Conservation (phyloP, 1,140 invertebrate species). For the Mercenaria mercenaria region DNA sequence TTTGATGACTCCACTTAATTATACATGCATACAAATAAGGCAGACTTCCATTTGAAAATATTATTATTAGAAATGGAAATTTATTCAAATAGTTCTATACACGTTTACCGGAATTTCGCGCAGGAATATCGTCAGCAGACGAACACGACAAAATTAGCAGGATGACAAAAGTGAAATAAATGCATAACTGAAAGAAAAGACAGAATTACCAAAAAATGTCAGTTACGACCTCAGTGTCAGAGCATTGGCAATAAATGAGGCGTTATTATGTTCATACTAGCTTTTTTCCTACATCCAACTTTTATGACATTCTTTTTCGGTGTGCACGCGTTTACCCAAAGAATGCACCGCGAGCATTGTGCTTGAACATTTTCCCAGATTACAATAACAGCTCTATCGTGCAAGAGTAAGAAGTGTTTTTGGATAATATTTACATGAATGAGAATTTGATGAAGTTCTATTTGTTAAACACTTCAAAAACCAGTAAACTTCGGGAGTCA, state of each 20-base stretch:
- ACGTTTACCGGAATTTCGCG: neutral
- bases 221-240: too few relatives aligned
- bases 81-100: constrained; percentile 13
- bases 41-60: constrained; percentile 1
- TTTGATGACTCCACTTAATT: neutral
- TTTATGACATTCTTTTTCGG: too few relatives aligned
- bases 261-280: too few relatives aligned
- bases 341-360: too few relatives aligned
- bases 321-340: too few relatives aligned
- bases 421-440: constrained; percentile 32
- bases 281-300: too few relatives aligned
- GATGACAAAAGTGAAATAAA: too few relatives aligned
- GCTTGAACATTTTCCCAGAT: neutral
- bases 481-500: constrained; percentile 37
- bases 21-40: constrained; percentile 33
- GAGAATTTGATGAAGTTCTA: constrained; percentile 39
- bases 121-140: too few relatives aligned
- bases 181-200: too few relatives aligned
- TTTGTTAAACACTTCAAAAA: constrained; percentile 43
- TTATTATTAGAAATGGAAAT: constrained; percentile 36
- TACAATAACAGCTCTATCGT: neutral
- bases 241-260: too few relatives aligned
- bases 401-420: neutral
- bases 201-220: too few relatives aligned
- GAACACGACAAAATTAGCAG: too few relatives aligned